Evolutionary conservation across 2,113 vertebrate genomes (phyloP).

Genomic region (Ailurus styani): DNA sequence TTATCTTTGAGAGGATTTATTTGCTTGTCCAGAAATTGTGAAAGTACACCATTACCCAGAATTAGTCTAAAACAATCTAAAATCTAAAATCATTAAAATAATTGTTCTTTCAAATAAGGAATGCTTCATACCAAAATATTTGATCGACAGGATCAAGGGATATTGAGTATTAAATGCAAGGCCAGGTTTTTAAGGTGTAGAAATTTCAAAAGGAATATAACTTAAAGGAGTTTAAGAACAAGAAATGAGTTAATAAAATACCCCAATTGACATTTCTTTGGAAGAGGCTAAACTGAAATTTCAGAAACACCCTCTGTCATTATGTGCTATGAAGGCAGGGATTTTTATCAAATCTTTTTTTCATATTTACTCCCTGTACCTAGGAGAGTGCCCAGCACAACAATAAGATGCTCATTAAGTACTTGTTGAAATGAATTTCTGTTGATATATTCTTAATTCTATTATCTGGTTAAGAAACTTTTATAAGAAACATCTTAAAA

Average conservation of each 20-base stretch:
- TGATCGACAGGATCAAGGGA: neutral
- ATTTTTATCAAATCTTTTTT: neutral
- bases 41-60: slow-evolving; percentile 32
- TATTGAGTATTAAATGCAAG: neutral
- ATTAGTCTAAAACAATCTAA: neutral
- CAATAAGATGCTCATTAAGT: neutral
- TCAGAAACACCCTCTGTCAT: neutral
- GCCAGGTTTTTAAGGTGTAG: neutral
- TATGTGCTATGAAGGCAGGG: neutral
- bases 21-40: slow-evolving; percentile 26
- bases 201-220: neutral
- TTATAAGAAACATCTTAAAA: neutral
- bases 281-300: neutral
- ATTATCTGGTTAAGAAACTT: neutral
- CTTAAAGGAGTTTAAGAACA: neutral
- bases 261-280: neutral
- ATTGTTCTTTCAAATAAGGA: neutral
- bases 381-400: neutral
- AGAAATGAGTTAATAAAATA: neutral
- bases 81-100: neutral
- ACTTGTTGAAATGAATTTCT: neutral
- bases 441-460: neutral
- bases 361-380: neutral
- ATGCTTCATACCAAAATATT: neutral
- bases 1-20: slow-evolving; percentile 15